Percentiles rank a stretch among this genome's conserved stretches.
These are phyloP conservation scores for Steinernema khuongi DNA, from an alignment of 1,140 invertebrate species.

Conservation along the genomic window DNA sequence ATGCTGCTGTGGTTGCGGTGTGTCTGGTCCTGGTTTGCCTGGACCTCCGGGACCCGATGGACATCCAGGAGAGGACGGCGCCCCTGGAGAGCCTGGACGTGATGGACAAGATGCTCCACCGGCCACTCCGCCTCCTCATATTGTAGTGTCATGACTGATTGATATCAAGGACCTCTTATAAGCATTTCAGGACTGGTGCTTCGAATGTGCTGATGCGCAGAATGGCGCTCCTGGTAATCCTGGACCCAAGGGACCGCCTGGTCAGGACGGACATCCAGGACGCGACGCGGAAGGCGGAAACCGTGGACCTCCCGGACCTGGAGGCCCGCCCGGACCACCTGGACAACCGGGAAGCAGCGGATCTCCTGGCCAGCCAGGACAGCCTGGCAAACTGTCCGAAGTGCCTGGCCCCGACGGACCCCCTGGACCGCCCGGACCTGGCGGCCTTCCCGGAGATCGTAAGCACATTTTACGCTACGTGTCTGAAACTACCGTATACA, in stretches of 20 bases:
- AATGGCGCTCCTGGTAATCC: constrained; percentile 31
- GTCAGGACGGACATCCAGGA: constrained; percentile 30
- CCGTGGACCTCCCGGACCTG: constrained; percentile 28
- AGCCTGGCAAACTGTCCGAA: constrained; percentile 17
- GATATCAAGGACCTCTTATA: neutral
- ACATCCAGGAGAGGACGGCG: constrained; percentile 24
- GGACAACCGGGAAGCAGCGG: constrained; percentile 25
- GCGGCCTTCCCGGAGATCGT: neutral
- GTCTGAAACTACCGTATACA: no score
- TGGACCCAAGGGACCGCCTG: constrained; percentile 27
- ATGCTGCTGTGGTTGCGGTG: constrained; percentile 35
- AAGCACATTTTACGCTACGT: no score
- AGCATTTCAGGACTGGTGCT: constrained; percentile 23
- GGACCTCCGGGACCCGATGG: constrained; percentile 37
- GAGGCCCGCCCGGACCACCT: constrained; percentile 25
- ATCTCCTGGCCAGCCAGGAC: constrained; percentile 14
- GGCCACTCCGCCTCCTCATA: constrained; percentile 24
- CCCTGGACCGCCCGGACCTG: neutral
- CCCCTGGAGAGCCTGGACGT: constrained; percentile 6
- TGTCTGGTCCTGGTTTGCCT: constrained; percentile 27
- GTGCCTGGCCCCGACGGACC: constrained; percentile 1
- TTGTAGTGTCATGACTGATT: neutral
- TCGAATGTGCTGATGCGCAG: constrained; percentile 38
- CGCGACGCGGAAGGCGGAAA: constrained; percentile 20
- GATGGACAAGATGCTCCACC: constrained; percentile 19